phyloP scores from a whole-genome alignment of 2,113 vertebrate species.

The Plecturocebus donacophilus region DNA sequence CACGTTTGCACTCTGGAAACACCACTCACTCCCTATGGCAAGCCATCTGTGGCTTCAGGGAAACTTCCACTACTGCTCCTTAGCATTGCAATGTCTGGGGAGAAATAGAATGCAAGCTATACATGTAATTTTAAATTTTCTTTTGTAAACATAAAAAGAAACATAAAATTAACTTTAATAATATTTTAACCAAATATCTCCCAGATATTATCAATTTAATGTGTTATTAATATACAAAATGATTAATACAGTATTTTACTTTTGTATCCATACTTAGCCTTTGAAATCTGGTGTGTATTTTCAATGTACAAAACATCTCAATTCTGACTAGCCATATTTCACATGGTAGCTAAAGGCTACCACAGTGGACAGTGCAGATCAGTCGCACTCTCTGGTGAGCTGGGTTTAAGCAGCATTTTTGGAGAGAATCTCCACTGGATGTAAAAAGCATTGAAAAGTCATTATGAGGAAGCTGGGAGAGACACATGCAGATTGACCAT shows the following conservation, averaged over 20 bases:
- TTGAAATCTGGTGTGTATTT: neutral
- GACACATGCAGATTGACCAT: neutral
- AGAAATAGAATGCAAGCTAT: neutral
- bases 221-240: neutral
- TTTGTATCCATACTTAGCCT: neutral
- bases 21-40: too few relatives aligned
- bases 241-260: neutral
- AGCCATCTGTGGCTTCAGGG: too few relatives aligned
- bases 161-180: neutral
- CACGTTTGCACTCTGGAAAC: neutral
- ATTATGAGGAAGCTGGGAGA: neutral
- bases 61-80: neutral
- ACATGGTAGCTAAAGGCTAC: neutral
- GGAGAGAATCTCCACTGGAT: neutral
- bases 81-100: neutral
- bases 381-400: neutral
- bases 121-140: neutral
- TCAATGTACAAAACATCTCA: neutral
- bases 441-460: neutral
- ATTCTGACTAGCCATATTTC: neutral
- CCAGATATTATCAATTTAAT: neutral
- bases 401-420: neutral
- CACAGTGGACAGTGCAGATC: neutral
- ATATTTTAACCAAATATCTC: neutral
- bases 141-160: neutral